Conservation (phyloP, 2,888 invertebrate genomes). For the Mermis nigrescens region DNA sequence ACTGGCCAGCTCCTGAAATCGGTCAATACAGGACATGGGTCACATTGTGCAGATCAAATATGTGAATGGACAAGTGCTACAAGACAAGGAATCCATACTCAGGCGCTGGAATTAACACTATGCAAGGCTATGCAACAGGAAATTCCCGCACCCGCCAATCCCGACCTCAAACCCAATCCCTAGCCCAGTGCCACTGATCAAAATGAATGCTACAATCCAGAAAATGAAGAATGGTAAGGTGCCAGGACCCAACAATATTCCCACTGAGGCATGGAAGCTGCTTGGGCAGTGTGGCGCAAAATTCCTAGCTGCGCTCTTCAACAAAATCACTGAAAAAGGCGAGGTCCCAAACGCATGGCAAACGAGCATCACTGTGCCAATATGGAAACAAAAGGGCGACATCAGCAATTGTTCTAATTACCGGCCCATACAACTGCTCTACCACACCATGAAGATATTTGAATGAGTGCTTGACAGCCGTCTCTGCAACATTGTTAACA, state of each 20-base stretch:
- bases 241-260: constrained; percentile 4
- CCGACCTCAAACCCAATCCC: not conserved
- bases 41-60: not conserved
- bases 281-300: not conserved
- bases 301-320: constrained; percentile 2
- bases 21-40: not conserved
- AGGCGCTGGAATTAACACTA: not conserved
- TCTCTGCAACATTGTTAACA: not conserved
- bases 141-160: constrained; percentile 4
- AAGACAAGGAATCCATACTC: not conserved
- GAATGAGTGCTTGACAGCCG: not conserved
- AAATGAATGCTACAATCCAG: not conserved
- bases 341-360: not conserved
- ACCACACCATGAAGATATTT: constrained; percentile 6
- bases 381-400: constrained; percentile 1
- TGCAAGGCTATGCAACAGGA: not conserved
- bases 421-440: not conserved
- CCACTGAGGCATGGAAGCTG: constrained; percentile 1
- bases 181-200: not conserved
- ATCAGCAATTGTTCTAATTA: constrained; percentile 3
- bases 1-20: not conserved
- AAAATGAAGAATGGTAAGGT: constrained; percentile 8
- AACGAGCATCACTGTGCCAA: constrained; percentile 2
- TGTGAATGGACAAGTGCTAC: not conserved
- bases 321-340: not conserved